These are phyloP conservation scores for Phania funesta DNA, from an alignment of 2,888 invertebrate genomes.

Conservation along the genomic window DNA sequence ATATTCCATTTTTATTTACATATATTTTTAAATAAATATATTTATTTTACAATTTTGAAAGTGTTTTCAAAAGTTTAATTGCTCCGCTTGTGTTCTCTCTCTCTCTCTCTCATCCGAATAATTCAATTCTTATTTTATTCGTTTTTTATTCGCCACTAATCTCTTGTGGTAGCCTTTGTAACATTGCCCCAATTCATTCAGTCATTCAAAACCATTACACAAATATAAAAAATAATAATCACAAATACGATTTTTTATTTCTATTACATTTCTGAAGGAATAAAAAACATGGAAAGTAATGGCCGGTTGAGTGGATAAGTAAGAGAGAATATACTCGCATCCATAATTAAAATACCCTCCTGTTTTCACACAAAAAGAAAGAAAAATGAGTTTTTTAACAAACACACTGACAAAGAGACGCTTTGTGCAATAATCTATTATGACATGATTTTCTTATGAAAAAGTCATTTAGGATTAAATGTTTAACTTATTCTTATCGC, in stretches of 20 bases:
- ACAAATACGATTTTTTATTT: constrained; percentile 1
- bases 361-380: background rate
- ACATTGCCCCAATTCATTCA: background rate
- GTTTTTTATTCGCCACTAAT: background rate
- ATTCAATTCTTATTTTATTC: background rate
- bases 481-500: background rate
- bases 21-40: no score
- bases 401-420: constrained; percentile 37
- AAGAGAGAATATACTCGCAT: no score
- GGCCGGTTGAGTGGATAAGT: background rate
- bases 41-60: no score
- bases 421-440: constrained; percentile 41
- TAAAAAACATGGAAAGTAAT: constrained; percentile 12
- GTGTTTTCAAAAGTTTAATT: no score
- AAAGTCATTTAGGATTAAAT: constrained; percentile 63
- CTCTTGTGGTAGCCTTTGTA: background rate
- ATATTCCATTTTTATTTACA: no score
- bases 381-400: background rate
- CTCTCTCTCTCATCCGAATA: no score
- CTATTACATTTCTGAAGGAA: background rate
- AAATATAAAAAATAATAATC: constrained; percentile 22
- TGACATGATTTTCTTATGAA: constrained; percentile 60
- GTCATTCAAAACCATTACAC: constrained; percentile 7
- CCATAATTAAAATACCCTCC: background rate
- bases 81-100: no score